Base-by-base conservation (phyloP, 1,140 invertebrate genomes). In the Ceratina calcarata region DNA sequence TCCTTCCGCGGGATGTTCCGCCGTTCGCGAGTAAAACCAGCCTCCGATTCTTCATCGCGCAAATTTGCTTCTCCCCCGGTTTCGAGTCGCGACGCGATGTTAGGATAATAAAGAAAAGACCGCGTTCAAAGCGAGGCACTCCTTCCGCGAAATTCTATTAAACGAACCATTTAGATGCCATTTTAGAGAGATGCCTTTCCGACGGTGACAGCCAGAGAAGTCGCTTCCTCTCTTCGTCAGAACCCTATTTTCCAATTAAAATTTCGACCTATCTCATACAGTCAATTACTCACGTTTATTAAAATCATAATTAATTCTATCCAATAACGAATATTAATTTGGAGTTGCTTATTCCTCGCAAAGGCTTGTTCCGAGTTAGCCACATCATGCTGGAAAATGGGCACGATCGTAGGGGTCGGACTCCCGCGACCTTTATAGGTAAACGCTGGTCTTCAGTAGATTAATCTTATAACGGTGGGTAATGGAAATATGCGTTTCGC, bases 61-160 rank as follows among this genome's bases (percentile, higher is more conserved):
- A 60, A 10, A 51, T 45, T 45, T 45, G 49, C 22, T 64, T 64
- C 60, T 15, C 3, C 16, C 3, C 13, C 3, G 10, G 3, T 12
- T 32, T 15, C 16, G 8, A 7, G 53, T 57, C 2, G 18, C 6
- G 27, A 61, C 13, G 18, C 6, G 27, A 61, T 8, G 22, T 62
- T 18, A 16, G 27, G 37, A 13, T 27, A 51, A 68, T 22, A 32
- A 76, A 67, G 49, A 51, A 49, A 60, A 60, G 22, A 3, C 12
- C 0, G 6, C 7, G 3, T 20, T 58, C 32, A 13, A 67, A 67
- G 16, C 12, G 0, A 4, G 27, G 6, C 55, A 10, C 60, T 51
- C 2, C 37, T 7, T 7, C 16, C 74, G 37, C 3, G 24, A 68
- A 15, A 75, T 58, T 75, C n/a, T 55, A 18, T 74, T 74, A 62